phyloP scores from a whole-genome alignment of 2,797 vertebrate species.

The Aratinga solstitialis region DNA sequence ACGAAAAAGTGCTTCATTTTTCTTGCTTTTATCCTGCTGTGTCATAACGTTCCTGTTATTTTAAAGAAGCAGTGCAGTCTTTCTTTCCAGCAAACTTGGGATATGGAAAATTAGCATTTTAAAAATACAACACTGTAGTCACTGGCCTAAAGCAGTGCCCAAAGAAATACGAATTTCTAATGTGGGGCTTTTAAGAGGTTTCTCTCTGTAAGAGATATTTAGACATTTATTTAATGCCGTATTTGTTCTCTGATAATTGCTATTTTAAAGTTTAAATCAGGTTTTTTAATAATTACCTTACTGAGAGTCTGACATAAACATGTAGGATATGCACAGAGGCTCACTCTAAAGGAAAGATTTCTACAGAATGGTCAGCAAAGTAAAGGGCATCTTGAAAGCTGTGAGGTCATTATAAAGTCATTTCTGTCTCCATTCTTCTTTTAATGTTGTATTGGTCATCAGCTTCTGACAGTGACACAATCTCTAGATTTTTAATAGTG shows the following conservation, averaged over 20 bases:
- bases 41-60: conserved; percentile 35
- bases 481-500: not conserved
- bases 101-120: conserved; percentile 25
- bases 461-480: not conserved
- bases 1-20: not conserved
- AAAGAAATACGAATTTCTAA: conserved; percentile 61
- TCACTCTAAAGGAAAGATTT: not conserved
- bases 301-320: not conserved
- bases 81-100: conserved; percentile 35
- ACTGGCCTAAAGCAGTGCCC: not conserved
- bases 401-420: not conserved
- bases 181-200: conserved; percentile 31
- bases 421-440: not conserved
- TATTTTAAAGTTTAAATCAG: conserved; percentile 5
- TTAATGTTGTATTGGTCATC: not conserved
- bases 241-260: conserved; percentile 10
- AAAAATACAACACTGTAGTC: conserved; percentile 33
- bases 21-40: conserved; percentile 16
- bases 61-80: conserved; percentile 3
- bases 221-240: conserved; percentile 27
- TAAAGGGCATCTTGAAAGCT: not conserved
- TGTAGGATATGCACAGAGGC: not conserved
- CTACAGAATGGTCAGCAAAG: not conserved
- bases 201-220: conserved; percentile 22
- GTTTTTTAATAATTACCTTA: conserved; percentile 10